Percentiles rank a stretch among this genome's conserved stretches.
Conservation (phyloP, 2,113 vertebrate species). For the Anolis sagrei region DNA sequence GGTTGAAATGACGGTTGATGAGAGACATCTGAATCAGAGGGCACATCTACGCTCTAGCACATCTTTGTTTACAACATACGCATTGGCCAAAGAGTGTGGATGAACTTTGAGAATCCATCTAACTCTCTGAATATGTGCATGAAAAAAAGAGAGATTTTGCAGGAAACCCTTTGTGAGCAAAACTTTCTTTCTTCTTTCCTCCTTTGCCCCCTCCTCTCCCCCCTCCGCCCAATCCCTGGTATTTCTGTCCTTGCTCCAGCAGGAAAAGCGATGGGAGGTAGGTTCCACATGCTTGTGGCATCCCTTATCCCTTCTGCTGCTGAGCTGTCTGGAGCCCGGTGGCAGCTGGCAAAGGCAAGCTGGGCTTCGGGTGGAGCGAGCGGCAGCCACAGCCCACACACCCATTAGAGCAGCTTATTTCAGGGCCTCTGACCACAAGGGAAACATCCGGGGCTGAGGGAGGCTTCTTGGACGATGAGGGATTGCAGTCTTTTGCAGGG, state of each 20-base stretch:
- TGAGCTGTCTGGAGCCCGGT: slow-evolving; percentile 42
- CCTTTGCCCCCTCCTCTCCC: neutral
- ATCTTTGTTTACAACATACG: slow-evolving; percentile 1
- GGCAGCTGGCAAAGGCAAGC: slow-evolving; percentile 47
- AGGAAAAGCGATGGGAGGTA: slow-evolving; percentile 20
- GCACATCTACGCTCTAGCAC: neutral
- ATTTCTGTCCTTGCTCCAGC: slow-evolving; percentile 28
- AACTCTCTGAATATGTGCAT: neutral
- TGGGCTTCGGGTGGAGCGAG: slow-evolving; percentile 40
- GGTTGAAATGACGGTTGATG: neutral
- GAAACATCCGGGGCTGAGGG: slow-evolving; percentile 52
- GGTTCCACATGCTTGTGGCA: slow-evolving; percentile 33
- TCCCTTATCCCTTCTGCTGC: slow-evolving; percentile 24
- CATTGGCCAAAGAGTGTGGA: slow-evolving; percentile 11
- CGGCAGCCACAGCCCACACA: slow-evolving; percentile 45
- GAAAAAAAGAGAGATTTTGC: neutral
- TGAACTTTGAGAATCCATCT: neutral
- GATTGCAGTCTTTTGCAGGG: slow-evolving; percentile 20
- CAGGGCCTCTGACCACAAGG: slow-evolving; percentile 57
- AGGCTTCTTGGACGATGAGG: slow-evolving; percentile 21
- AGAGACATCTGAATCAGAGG: neutral
- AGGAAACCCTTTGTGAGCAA: slow-evolving; percentile 19
- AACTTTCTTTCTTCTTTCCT: slow-evolving; percentile 3
- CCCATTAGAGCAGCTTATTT: slow-evolving; percentile 53
- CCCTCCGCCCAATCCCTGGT: neutral